These are phyloP conservation scores for Athene cunicularia DNA, from an alignment of 2,113 vertebrate genomes.

Conservation along the genomic window DNA sequence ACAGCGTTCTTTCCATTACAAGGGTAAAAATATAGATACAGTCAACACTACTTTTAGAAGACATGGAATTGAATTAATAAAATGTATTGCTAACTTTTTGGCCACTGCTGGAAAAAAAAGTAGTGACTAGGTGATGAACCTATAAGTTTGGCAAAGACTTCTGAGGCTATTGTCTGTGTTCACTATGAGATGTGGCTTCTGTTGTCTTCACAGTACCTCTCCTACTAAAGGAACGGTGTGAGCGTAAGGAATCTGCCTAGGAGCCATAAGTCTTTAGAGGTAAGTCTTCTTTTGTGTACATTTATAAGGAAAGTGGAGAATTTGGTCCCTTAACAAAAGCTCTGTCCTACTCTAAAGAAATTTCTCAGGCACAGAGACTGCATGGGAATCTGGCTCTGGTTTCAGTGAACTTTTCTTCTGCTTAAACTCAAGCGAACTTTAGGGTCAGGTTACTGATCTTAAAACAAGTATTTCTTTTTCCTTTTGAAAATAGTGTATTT, in stretches of 20 bases:
- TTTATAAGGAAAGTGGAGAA: background rate
- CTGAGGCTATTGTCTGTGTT: background rate
- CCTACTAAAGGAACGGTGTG: background rate
- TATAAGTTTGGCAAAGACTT: background rate
- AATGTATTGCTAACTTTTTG: background rate
- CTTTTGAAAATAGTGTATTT: constrained; percentile 37
- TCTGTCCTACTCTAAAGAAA: background rate
- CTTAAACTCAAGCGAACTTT: background rate
- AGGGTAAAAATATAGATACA: background rate
- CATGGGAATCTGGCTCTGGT: background rate
- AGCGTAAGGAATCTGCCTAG: background rate
- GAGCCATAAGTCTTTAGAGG: background rate
- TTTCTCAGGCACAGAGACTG: background rate
- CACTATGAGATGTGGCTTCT: background rate
- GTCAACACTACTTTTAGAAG: background rate
- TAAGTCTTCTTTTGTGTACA: background rate
- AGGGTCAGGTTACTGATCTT: constrained; percentile 8
- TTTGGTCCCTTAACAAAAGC: background rate
- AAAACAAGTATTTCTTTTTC: background rate
- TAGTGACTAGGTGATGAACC: background rate
- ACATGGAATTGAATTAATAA: background rate
- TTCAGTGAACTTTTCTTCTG: background rate
- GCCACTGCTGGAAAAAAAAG: background rate
- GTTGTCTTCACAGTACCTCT: background rate
- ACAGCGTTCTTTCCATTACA: fast-evolving